Conservation (phyloP, 2,113 vertebrate genomes). For the Semicossyphus pulcher region DNA sequence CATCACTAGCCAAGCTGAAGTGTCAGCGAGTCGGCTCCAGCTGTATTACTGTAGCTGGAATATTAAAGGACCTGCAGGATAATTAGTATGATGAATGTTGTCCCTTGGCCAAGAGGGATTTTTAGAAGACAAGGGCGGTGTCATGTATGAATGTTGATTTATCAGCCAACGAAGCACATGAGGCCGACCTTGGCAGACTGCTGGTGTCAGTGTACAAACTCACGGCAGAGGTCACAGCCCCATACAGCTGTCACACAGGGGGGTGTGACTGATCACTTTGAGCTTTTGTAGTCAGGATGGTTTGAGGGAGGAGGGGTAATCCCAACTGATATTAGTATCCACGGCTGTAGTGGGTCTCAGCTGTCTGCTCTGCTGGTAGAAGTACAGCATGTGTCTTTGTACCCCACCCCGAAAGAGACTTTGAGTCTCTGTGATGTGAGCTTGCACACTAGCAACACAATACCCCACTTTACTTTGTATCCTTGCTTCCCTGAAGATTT, state of each 20-base stretch:
- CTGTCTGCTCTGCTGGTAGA: constrained; percentile 26
- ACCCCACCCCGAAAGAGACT: constrained; percentile 19
- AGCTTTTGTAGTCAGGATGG: constrained; percentile 11
- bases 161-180: constrained; percentile 18
- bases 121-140: constrained; percentile 27
- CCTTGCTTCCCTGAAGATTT: not conserved
- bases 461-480: not conserved
- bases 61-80: constrained; percentile 14
- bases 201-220: constrained; percentile 21
- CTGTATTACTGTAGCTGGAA: not conserved
- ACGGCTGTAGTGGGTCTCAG: constrained; percentile 24
- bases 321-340: not conserved
- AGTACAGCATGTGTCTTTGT: constrained; percentile 8
- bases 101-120: constrained; percentile 21
- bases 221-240: constrained; percentile 39
- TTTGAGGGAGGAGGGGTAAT: constrained; percentile 25
- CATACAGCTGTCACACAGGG: constrained; percentile 33
- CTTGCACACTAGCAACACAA: not conserved
- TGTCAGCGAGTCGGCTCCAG: constrained; percentile 12
- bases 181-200: constrained; percentile 39
- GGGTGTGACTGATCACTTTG: constrained; percentile 50
- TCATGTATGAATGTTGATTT: constrained; percentile 43
- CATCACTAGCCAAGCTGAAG: constrained; percentile 14
- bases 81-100: constrained; percentile 48
- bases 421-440: not conserved